phyloP scores from a whole-genome alignment of 2,888 invertebrate genomes.

The Zygothrica quintamaculata region DNA sequence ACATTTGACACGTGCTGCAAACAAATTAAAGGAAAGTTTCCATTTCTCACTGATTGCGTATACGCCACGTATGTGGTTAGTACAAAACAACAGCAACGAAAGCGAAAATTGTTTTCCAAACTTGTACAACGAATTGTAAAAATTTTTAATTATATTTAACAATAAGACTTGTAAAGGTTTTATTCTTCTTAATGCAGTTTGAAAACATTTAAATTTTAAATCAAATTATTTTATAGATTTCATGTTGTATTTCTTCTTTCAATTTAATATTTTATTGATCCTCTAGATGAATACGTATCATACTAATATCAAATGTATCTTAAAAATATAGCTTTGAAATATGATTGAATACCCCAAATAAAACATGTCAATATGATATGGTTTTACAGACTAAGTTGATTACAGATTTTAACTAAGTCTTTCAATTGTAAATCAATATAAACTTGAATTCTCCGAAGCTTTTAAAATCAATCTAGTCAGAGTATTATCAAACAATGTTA shows the following conservation, averaged over 20 bases:
- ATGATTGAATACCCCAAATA: too few relatives aligned
- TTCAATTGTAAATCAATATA: too few relatives aligned
- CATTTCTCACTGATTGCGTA: conserved; percentile 49
- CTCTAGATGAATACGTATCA: too few relatives aligned
- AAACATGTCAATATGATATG: too few relatives aligned
- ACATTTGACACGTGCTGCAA: conserved; percentile 53
- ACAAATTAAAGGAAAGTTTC: conserved; percentile 51
- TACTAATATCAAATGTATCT: too few relatives aligned
- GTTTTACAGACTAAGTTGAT: too few relatives aligned
- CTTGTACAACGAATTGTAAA: conserved; percentile 26
- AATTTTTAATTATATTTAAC: not conserved
- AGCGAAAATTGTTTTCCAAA: conserved; percentile 19
- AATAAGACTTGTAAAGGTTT: conserved; percentile 20
- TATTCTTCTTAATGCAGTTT: conserved; percentile 3
- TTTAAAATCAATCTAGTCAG: too few relatives aligned
- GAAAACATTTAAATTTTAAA: conserved; percentile 9
- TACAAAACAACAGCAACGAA: conserved; percentile 13
- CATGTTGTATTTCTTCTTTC: not conserved
- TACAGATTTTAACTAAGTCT: too few relatives aligned
- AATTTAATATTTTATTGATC: too few relatives aligned
- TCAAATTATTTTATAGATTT: conserved; percentile 13
- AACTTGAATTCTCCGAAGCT: too few relatives aligned
- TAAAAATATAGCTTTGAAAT: too few relatives aligned
- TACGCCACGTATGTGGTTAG: conserved; percentile 43
- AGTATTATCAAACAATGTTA: too few relatives aligned